Base-by-base conservation (phyloP, 2,113 vertebrate species). In the Phyllopteryx taeniolatus region DNA sequence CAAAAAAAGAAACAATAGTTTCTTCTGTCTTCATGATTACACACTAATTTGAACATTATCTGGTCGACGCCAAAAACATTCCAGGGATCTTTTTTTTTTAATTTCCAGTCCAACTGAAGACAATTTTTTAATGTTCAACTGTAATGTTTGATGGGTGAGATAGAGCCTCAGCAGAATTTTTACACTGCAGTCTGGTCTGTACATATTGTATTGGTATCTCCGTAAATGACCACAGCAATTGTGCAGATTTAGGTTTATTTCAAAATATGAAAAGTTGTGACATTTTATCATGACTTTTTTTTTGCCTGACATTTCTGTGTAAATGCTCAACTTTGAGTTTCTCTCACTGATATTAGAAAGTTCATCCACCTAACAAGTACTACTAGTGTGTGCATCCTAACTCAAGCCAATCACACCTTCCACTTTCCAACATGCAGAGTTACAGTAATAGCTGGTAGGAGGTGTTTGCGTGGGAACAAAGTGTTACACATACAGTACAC, bases 391-490 rank as follows among this genome's bases (percentile, higher is more conserved):
- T 33, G 2, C 15, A 35, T 66, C 12, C 44, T 1, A 9, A 71
- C 35, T 78, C 68, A 53, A 72, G 74, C 66, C 73, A 69, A 46
- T 67, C 73, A 35, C 9, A 31, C 65, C 73, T 44, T 75, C 70
- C 76, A 72, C 43, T 79, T 49, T 68, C 19, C 67, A 39, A 42
- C 43, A 68, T 80, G 64, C 33, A 43, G 27, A 74, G 73, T 70
- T 78, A 71, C 81, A 75, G 78, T 71, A 62, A 17, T 65, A 77
- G 77, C 67, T 62, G 83, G 81, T 85, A 79, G 76, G 72, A 80
- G 64, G 67, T 67, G 65, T 57, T 20, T 81, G 70, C 33, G 71
- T 81, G 75, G 72, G 76, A 74, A 47, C 61, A 19, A 17, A 74
- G 81, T 67, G 67, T 68, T 78, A 67, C 79, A 80, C 76, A 68